These are phyloP conservation scores for Ptychobarbus kaznakovi DNA, from an alignment of 2,797 vertebrate species.

Conservation along the genomic window DNA sequence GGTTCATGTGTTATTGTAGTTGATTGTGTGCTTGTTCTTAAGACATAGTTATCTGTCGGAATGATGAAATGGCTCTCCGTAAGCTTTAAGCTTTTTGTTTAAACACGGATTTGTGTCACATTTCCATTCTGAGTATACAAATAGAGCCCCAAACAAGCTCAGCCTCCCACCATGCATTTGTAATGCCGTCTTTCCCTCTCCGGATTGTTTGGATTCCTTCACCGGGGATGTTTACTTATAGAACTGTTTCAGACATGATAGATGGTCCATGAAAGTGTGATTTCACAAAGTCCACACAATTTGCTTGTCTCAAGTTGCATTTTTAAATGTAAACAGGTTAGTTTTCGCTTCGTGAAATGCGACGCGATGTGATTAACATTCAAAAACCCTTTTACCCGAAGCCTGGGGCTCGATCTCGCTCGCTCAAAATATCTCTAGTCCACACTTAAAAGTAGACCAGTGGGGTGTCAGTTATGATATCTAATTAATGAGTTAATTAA, in stretches of 20 bases:
- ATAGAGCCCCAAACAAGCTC: slow-evolving; percentile 47
- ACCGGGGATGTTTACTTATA: slow-evolving; percentile 19
- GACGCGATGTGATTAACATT: slow-evolving; percentile 43
- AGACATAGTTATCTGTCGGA: slow-evolving; percentile 43
- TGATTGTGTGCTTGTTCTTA: slow-evolving; percentile 55
- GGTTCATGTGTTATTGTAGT: slow-evolving; percentile 53
- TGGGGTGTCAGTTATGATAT: slow-evolving; percentile 63
- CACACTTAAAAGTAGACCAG: slow-evolving; percentile 61
- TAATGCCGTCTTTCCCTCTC: slow-evolving; percentile 38
- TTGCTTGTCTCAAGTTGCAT: slow-evolving; percentile 20
- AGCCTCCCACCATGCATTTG: slow-evolving; percentile 50
- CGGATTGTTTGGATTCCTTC: slow-evolving; percentile 11
- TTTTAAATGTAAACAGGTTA: slow-evolving; percentile 17
- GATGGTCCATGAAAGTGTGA: slow-evolving; percentile 34
- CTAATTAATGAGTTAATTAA: slow-evolving; percentile 81
- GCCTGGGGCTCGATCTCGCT: slow-evolving; percentile 5
- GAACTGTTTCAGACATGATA: slow-evolving; percentile 29
- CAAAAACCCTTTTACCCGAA: slow-evolving; percentile 27
- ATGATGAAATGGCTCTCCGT: slow-evolving; percentile 43
- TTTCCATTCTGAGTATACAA: slow-evolving; percentile 61
- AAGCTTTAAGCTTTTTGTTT: slow-evolving; percentile 61
- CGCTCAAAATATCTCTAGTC: slow-evolving; percentile 43
- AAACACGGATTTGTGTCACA: slow-evolving; percentile 63
- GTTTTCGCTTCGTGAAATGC: slow-evolving; percentile 13
- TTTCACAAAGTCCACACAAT: slow-evolving; percentile 30